Percentiles rank a stretch among this genome's conserved stretches.
Conservation (phyloP, 1,140 invertebrate genomes). For the Drosophila sp. region DNA sequence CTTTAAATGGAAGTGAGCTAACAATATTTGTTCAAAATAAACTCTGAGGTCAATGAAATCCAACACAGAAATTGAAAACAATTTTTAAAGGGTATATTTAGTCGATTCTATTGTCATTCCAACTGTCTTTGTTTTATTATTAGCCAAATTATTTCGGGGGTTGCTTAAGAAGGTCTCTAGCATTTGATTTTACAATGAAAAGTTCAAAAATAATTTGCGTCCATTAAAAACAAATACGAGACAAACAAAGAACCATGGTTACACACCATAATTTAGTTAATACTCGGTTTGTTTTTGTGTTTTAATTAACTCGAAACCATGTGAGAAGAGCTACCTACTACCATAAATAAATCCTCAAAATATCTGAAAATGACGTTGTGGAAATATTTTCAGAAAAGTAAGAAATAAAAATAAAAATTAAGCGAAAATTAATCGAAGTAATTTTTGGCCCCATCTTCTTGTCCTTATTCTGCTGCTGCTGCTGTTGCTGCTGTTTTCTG, state of each 20-base stretch:
- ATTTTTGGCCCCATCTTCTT: slow-evolving; percentile 46
- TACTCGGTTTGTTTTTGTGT: slow-evolving; percentile 48
- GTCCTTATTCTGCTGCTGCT: slow-evolving; percentile 21
- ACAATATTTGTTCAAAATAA: too few relatives aligned
- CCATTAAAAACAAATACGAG: slow-evolving; percentile 70
- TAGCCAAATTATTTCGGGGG: slow-evolving; percentile 11
- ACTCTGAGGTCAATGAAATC: too few relatives aligned
- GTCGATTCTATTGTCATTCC: not conserved
- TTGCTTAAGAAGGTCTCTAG: slow-evolving; percentile 13
- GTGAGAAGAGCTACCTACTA: slow-evolving; percentile 35
- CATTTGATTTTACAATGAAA: slow-evolving; percentile 45
- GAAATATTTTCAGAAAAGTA: slow-evolving; percentile 65
- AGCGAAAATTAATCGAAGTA: slow-evolving; percentile 80
- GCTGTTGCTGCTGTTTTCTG: slow-evolving; percentile 5
- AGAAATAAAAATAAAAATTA: slow-evolving; percentile 82
- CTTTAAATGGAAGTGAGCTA: not conserved
- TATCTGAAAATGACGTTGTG: slow-evolving; percentile 69
- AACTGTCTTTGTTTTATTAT: not conserved
- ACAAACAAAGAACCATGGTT: slow-evolving; percentile 58
- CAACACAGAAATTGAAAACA: not conserved
- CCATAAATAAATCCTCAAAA: slow-evolving; percentile 72
- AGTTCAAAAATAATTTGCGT: slow-evolving; percentile 68
- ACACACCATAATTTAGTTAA: slow-evolving; percentile 75
- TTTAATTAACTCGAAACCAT: slow-evolving; percentile 68
- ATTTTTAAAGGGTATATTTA: slow-evolving; percentile 1